Conservation (phyloP, 2,888 invertebrate genomes). For the Papilio demoleus region DNA sequence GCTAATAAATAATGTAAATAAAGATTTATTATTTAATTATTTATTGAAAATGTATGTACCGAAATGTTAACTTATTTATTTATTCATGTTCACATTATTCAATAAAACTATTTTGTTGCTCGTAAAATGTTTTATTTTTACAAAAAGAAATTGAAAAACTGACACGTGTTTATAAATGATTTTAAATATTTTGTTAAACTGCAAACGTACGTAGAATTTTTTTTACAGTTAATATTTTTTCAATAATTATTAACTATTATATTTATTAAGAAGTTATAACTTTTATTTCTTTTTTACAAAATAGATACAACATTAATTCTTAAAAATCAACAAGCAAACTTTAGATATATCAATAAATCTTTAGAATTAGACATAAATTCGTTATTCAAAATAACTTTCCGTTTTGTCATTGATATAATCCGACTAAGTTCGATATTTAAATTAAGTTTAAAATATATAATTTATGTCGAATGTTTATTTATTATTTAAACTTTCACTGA, state of each 20-base stretch:
- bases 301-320: too few species aligned
- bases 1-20: slow-evolving; percentile 58
- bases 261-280: too few species aligned
- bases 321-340: too few species aligned
- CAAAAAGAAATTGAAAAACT: background rate
- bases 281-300: too few species aligned
- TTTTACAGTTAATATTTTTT: too few species aligned
- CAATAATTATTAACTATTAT: too few species aligned
- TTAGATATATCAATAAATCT: background rate
- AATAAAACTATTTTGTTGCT: slow-evolving; percentile 74
- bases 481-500: slow-evolving; percentile 38
- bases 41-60: slow-evolving; percentile 50
- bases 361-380: background rate
- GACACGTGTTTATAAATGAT: too few species aligned
- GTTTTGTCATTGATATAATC: slow-evolving; percentile 11
- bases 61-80: slow-evolving; percentile 56
- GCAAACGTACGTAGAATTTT: too few species aligned
- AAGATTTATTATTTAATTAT: slow-evolving; percentile 52
- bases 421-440: slow-evolving; percentile 1
- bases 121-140: slow-evolving; percentile 47
- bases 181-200: too few species aligned
- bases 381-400: background rate
- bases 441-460: slow-evolving; percentile 14
- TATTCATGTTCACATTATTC: slow-evolving; percentile 64
- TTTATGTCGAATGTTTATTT: slow-evolving; percentile 33